A percentile compares a stretch with the other conserved stretches of the same genome.
Conservation (phyloP, 2,797 vertebrate species). For the Miopithecus talapoin region DNA sequence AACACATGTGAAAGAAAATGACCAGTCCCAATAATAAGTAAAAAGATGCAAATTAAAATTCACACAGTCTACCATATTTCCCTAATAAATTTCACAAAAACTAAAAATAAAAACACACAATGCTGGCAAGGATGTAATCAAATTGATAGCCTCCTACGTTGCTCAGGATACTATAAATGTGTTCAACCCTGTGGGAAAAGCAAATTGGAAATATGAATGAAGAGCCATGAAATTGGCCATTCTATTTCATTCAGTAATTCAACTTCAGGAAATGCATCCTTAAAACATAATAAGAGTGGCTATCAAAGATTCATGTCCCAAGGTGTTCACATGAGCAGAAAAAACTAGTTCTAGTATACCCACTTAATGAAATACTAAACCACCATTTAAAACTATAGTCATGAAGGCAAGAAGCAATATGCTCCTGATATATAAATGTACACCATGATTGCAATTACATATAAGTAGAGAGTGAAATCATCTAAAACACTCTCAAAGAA, state of each 20-base stretch:
- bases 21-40: not conserved
- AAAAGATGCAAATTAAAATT: not conserved
- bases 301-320: not conserved
- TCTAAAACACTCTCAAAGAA: not conserved
- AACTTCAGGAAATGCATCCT: conserved; percentile 20
- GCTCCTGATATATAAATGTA: not conserved
- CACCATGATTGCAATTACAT: not conserved
- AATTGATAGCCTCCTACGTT: not conserved
- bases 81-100: not conserved
- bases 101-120: not conserved
- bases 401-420: not conserved
- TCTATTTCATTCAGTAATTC: conserved; percentile 8
- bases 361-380: conserved; percentile 16
- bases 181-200: not conserved
- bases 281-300: conserved; percentile 5
- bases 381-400: not conserved
- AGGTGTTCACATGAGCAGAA: not conserved
- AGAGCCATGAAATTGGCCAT: not conserved
- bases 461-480: not conserved
- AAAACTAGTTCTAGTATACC: not conserved
- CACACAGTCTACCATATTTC: not conserved
- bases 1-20: not conserved
- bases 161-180: not conserved
- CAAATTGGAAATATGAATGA: not conserved
- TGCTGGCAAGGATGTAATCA: not conserved